Base-by-base conservation (phyloP, 2,888 invertebrate genomes). In the Axea sp. region DNA sequence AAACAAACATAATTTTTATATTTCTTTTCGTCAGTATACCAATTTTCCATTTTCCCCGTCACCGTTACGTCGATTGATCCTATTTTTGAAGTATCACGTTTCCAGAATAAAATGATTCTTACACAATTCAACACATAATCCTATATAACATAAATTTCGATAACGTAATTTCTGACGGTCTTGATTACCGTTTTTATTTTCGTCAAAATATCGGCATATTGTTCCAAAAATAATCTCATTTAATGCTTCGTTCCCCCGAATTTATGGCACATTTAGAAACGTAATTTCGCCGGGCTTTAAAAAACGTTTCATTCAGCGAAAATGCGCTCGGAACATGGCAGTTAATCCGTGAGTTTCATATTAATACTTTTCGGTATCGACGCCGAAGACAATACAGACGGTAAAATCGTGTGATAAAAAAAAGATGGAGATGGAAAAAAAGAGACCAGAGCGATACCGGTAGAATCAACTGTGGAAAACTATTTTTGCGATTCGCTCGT, bases 321-420 rank as follows among this genome's bases (percentile, higher is more conserved):
- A 45, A 37, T 37, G 28, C 49, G 12, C 31, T 31, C 19, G 28
- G 3, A 43, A 30, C 19, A 24, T 24, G 39, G 14, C 15, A 39
- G 51, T 41, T 41, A 43, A 51, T 64, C 51, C 19, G 26, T 41
- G 11, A 39, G 51, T 64, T 31, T 49, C 17, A 41, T 51, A 47
- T 62, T 64, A 64, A 64, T 64, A 43, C 33, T 33, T 41, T 51
- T 33, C 17, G 33, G 28, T 64, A 51, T 64, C 62, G 51, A 41
- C 62, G 33, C 17, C 22, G 15, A 64, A 64, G 62, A 64, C 62
- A 64, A 43, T 49, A 41, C 19, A 22, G 41, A 24, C 15, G 22
- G 39, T 9, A 51, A 51, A 41, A 43, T 51, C 17, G 51, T 7
- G 37, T 12, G 31, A 31, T 28, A 15, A 17, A 43, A 45, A 35